These are phyloP conservation scores for Fulmarus glacialis DNA, from an alignment of 2,113 vertebrate species.

Conservation along the genomic window DNA sequence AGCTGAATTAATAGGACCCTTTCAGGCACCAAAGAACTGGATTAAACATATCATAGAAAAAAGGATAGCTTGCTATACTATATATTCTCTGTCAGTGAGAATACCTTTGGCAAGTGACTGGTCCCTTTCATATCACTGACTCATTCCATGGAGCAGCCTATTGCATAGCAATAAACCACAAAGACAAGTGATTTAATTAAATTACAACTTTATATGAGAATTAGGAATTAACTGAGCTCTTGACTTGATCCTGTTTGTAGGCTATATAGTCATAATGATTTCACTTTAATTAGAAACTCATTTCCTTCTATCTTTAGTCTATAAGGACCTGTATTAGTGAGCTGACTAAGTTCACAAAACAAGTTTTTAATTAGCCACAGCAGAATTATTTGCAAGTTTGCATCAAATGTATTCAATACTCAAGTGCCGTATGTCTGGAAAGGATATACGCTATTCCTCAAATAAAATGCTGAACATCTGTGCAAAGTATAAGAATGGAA, in stretches of 20 bases:
- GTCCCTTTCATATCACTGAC: background rate
- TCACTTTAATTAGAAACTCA: background rate
- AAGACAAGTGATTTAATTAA: background rate
- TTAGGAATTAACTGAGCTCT: background rate
- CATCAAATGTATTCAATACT: background rate
- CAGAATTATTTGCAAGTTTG: background rate
- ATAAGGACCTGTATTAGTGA: background rate
- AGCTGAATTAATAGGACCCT: background rate
- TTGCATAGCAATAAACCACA: background rate
- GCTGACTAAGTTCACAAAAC: background rate
- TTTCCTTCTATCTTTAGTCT: background rate
- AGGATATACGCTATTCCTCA: background rate
- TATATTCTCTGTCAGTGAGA: no score
- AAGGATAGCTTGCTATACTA: background rate
- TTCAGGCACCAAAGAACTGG: background rate
- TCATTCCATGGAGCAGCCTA: background rate
- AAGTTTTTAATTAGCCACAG: constrained; percentile 14
- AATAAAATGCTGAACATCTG: background rate
- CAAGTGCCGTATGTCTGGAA: background rate
- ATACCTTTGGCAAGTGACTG: background rate
- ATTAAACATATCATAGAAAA: background rate
- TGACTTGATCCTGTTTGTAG: background rate
- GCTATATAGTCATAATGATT: background rate
- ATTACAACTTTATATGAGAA: background rate
- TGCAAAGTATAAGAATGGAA: background rate